Evolutionary conservation across 2,797 vertebrate genomes (phyloP), one percentile per base, ranked within the genome.

Genomic region (Steatocranus sp.): DNA sequence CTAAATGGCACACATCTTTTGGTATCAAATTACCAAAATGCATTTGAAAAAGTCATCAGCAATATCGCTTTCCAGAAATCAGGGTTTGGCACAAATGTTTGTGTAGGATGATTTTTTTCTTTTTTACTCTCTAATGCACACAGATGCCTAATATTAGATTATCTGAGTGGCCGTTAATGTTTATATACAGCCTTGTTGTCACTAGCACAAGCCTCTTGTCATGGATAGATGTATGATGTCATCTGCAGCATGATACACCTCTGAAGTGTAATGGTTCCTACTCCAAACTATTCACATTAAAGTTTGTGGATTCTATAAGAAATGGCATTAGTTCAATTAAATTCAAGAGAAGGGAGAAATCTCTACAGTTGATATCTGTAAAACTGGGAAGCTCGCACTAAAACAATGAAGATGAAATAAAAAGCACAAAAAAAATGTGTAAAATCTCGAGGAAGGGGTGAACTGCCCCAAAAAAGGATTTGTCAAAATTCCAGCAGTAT

Each of bases 401-500:
- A 27, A 46, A 70, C 11, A 46, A 46, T 46, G 23, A 11, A 70
- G 15, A 18, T 27, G 2, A 11, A 61, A 27, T 43, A 46, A 46
- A 70, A 18, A 27, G 38, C 38, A 18, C 38, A 11, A 46, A 70
- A 46, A 27, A 70, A 1, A 66, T 25, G 43, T 27, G 23, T 70
- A 0, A 7, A 70, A 46, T 15, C 1, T 43, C 0, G 2, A 43
- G 4, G 27, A 11, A 70, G 14, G 6, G 23, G 0, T 70, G 38
- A 43, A 11, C 20, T 70, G 38, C 4, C 63, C 14, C 63, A 18
- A 11, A 68, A 68, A 68, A 6, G n/a, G 38, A 70, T 70, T 70
- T 7, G 20, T 70, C 38, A 43, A 43, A 43, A 27, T 46, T 68
- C 20, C 36, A 68, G 20, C 20, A 43, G 23, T 17, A 17, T 43